Conservation (phyloP, 2,888 invertebrate genomes). For the Lithophane leautieri region DNA sequence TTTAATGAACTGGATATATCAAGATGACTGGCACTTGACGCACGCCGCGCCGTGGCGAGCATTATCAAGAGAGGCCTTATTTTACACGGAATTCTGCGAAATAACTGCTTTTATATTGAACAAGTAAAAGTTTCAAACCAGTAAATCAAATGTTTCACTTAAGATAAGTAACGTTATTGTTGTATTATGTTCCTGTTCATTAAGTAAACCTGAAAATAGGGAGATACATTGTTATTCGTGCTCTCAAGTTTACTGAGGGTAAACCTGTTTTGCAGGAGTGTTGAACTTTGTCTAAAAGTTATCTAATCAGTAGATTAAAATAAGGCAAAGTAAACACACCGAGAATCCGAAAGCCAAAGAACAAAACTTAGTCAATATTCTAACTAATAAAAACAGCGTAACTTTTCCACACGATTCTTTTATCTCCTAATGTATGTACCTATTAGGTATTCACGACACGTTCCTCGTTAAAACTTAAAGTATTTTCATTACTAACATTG, state of each 20-base stretch:
- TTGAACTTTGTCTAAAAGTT: conserved; percentile 54
- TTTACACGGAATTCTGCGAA: not conserved
- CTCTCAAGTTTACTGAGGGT: conserved; percentile 34
- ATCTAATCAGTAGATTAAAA: conserved; percentile 57
- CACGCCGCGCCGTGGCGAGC: not conserved
- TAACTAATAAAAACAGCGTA: conserved; percentile 23
- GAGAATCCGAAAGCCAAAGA: conserved; percentile 36
- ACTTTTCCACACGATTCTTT: conserved; percentile 25
- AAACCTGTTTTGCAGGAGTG: conserved; percentile 39
- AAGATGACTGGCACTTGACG: conserved; percentile 38
- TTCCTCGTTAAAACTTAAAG: conserved; percentile 4
- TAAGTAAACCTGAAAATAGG: conserved; percentile 39
- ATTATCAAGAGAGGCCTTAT: not conserved
- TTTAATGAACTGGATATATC: conserved; percentile 41
- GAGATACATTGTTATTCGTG: conserved; percentile 32
- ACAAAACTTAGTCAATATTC: conserved; percentile 51
- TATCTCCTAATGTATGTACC: conserved; percentile 14
- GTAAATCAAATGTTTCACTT: conserved; percentile 34
- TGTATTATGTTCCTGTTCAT: conserved; percentile 30
- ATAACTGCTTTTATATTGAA: conserved; percentile 6
- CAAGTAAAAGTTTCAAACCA: conserved; percentile 16
- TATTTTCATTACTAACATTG: conserved; percentile 14
- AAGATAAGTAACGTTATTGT: conserved; percentile 41
- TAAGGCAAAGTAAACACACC: conserved; percentile 44
- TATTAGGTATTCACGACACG: conserved; percentile 18